These are phyloP conservation scores for Scortum barcoo DNA, from an alignment of 2,113 vertebrate genomes.

Conservation along the genomic window DNA sequence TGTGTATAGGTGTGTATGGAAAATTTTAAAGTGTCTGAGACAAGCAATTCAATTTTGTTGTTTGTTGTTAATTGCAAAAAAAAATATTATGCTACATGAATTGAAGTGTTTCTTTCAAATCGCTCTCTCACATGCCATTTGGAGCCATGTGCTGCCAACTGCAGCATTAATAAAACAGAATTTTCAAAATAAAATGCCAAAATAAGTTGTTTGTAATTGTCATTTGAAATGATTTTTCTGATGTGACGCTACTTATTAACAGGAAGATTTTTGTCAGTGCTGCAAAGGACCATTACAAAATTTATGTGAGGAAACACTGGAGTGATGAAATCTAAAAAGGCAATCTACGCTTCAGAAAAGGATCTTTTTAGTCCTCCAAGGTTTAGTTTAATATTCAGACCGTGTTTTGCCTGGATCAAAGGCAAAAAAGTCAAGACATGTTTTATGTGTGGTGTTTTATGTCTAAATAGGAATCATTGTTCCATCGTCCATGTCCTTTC, in stretches of 20 bases:
- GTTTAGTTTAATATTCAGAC: constrained; percentile 24
- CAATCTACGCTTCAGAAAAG: neutral
- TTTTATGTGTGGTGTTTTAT: constrained; percentile 22
- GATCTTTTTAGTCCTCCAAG: neutral
- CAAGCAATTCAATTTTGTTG: neutral
- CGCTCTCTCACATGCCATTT: too few relatives aligned
- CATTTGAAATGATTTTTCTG: neutral
- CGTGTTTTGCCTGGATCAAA: neutral
- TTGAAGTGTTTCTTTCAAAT: too few relatives aligned
- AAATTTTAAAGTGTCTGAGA: too few relatives aligned
- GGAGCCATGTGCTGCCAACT: too few relatives aligned
- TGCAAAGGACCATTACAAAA: neutral
- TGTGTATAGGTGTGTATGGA: too few relatives aligned
- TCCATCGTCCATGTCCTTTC: neutral
- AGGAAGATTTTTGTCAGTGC: neutral
- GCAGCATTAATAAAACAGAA: too few relatives aligned
- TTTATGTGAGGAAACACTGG: neutral
- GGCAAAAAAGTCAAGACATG: constrained; percentile 19
- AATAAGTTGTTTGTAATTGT: neutral
- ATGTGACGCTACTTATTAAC: neutral
- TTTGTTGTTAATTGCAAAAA: too few relatives aligned
- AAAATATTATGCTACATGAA: too few relatives aligned
- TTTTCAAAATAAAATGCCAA: neutral
- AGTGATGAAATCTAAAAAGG: constrained; percentile 9
- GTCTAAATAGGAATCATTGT: constrained; percentile 2